Evolutionary conservation across 2,888 invertebrate species (phyloP), one percentile per base, ranked within the genome.

Genomic region (Neocrepidodera transversa): DNA sequence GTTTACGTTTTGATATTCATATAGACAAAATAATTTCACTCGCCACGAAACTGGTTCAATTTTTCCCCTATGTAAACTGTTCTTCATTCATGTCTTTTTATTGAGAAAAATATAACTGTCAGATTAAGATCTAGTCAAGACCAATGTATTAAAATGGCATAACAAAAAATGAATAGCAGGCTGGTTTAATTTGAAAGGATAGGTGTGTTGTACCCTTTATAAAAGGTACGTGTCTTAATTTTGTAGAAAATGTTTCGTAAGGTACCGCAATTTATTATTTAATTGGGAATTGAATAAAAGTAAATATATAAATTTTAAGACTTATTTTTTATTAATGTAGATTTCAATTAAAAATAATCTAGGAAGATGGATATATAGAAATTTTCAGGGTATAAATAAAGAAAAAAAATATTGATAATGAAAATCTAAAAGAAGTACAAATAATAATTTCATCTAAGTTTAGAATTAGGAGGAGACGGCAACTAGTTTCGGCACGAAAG

Each of bases 111-210:
- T 62, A 64, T 63, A 64, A 58, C 63, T 65, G 66, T 68, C 68
- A 60, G 68, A 68, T 68, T 68, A 65, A 51, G 62, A 65, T 65
- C 64, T 62, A 43, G 45, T 50, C 51, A 48, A 62, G 62, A 49
- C 51, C 55, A 59, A 61, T 54, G 66, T 62, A 64, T 66, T 60
- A 60, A 65, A 66, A 63, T 58, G 60, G 60, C 55, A 35, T 52
- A 62, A 40, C 56, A 63, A 57, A 38, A 48, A 56, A 57, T 16
- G 48, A 58, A 53, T 49, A 53, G 50, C 23, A 45, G 53, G 54
- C 45, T 52, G 56, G 48, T 52, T 49, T 57, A 20, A 43, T 48
- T 50, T 50, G 26, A 62, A 59, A 40, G 23, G 43, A 47, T 10
- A 47, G 13, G 42, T 3, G 59, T 59, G 62, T 51, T 36, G 54